A percentile compares a stretch with the other conserved stretches of the same genome.
These are phyloP conservation scores for Siniperca chuatsi DNA, from an alignment of 2,113 vertebrate species.

Conservation along the genomic window DNA sequence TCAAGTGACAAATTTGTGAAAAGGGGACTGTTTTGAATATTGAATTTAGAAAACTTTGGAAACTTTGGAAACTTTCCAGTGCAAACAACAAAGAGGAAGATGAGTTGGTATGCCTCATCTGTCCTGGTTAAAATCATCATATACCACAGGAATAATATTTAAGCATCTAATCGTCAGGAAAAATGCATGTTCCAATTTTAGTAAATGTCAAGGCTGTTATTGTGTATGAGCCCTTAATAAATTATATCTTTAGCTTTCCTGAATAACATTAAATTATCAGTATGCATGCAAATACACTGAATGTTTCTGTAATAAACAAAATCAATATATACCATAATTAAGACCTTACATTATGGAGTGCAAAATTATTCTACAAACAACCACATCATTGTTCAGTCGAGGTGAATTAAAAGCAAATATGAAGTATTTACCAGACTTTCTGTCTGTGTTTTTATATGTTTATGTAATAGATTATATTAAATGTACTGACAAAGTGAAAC, in stretches of 20 bases:
- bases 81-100: not conserved
- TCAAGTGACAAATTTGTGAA: not conserved
- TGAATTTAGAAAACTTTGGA: not conserved
- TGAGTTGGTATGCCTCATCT: not conserved
- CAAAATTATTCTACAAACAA: not conserved
- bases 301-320: not conserved
- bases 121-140: not conserved
- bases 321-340: not conserved
- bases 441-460: slow-evolving; percentile 1
- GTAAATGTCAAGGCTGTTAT: not conserved
- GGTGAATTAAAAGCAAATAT: not conserved
- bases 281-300: not conserved
- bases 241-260: not conserved
- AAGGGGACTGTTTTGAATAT: not conserved
- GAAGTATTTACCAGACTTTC: not conserved
- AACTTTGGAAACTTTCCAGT: not conserved
- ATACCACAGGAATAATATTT: not conserved
- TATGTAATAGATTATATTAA: not conserved
- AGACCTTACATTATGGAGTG: not conserved
- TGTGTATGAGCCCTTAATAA: not conserved
- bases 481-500: not conserved
- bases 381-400: not conserved
- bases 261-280: not conserved
- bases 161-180: not conserved
- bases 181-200: not conserved